These are phyloP conservation scores for Eumacrocentrus americanus DNA, from an alignment of 2,888 invertebrate genomes.

Conservation along the genomic window DNA sequence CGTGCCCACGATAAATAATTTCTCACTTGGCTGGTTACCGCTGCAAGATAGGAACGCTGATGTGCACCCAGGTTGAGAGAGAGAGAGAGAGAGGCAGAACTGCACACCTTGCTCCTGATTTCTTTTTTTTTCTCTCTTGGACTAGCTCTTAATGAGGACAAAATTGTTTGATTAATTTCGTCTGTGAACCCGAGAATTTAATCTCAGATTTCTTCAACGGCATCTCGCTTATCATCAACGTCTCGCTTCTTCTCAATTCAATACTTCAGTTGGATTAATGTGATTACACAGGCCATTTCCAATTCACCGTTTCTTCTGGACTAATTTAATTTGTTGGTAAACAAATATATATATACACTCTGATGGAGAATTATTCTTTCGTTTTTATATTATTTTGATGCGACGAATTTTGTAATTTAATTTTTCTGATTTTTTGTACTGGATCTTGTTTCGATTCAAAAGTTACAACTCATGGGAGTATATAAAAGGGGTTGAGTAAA, in stretches of 20 bases:
- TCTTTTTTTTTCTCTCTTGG: background rate
- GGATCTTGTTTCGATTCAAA: too few species aligned
- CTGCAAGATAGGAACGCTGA: too few species aligned
- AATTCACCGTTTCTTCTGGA: background rate
- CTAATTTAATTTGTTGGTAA: background rate
- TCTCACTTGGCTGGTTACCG: too few species aligned
- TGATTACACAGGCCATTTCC: background rate
- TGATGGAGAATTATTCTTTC: background rate
- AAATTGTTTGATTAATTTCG: conserved; percentile 20
- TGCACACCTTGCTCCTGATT: background rate
- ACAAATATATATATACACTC: background rate
- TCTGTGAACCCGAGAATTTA: conserved; percentile 3
- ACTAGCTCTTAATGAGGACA: conserved; percentile 4
- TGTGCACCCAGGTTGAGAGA: too few species aligned
- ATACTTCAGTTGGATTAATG: background rate
- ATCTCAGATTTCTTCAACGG: conserved; percentile 2
- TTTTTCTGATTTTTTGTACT: background rate
- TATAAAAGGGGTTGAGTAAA: background rate
- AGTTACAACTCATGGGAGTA: too few species aligned
- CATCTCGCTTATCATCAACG: conserved; percentile 3
- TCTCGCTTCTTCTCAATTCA: conserved; percentile 4
- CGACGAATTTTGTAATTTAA: background rate
- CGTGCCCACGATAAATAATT: conserved; percentile 12
- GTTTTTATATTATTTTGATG: background rate
- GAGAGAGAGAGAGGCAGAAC: background rate